Evolutionary conservation across 2,888 invertebrate species (phyloP), one percentile per base, ranked within the genome.

Genomic region (Vesta saturnalis): DNA sequence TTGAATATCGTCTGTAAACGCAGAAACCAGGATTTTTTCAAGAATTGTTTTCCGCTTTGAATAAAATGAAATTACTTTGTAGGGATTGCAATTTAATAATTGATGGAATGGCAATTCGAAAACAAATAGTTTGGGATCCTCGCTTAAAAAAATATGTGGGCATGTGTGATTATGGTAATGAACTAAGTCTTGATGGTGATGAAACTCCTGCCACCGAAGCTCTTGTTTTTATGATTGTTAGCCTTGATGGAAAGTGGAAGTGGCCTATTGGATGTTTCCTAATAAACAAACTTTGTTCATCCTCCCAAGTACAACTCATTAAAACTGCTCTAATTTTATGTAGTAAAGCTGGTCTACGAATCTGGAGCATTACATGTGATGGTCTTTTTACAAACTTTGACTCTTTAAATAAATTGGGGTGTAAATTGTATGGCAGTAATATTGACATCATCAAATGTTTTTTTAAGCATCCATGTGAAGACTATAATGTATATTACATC

Each of bases 161-260:
- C 8, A 30, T 16, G 30, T 58, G 58, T 14, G 56, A 66, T 39
- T 60, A 22, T 30, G 66, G 60, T 19, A 66, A 66, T 56, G 43
- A 60, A 30, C 16, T 43, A 16, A 6, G n/a, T 14, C 43, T 64
- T 30, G 67, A 67, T 63, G 30, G 47, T 10, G 30, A 52, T 56
- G 66, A 69, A 69, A 55, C 63, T 49, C 60, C 55, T 16, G 59
- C 67, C 14, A 59, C 67, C n/a, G 67, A 70, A 67, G 70, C 60
- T 12, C 35, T 64, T 39, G 67, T 70, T 64, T 60, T 70, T 64
- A 67, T 70, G 70, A 43, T 70, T 12, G 58, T 57, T 57, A 58
- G 64, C 15, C 55, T 67, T 52, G 57, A 70, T 62, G 65, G 57
- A 21, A 67, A 70, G 46, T 70, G 64, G 61, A 47, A 47, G 16